phyloP scores from a whole-genome alignment of 1,140 invertebrate species.

The Drosophila micromelanica region DNA sequence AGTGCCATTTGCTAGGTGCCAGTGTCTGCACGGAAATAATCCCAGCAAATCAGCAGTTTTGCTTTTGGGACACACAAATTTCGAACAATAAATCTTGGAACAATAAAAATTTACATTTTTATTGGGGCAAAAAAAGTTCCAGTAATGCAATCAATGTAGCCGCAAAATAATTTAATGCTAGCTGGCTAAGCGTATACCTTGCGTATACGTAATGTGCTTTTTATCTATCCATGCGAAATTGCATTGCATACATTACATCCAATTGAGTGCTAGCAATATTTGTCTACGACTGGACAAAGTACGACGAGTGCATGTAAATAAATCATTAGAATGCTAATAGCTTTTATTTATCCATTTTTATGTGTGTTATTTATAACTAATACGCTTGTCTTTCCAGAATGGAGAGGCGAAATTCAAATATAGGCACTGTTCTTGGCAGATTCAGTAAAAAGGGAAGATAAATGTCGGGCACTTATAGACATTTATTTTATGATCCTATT shows the following conservation, averaged over 20 bases:
- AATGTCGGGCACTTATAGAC: slow-evolving; percentile 1
- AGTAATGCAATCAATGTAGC: slow-evolving; percentile 52
- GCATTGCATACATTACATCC: slow-evolving; percentile 39
- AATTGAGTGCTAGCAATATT: slow-evolving; percentile 22
- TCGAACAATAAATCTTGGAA: slow-evolving; percentile 69
- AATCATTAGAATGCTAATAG: slow-evolving; percentile 64
- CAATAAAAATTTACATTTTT: slow-evolving; percentile 79
- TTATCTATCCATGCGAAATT: slow-evolving; percentile 39
- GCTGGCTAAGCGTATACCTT: slow-evolving; percentile 34
- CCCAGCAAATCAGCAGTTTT: slow-evolving; percentile 72
- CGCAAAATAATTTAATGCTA: slow-evolving; percentile 33
- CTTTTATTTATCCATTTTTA: slow-evolving; percentile 38
- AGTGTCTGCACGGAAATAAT: slow-evolving; percentile 32
- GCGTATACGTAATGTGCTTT: slow-evolving; percentile 37
- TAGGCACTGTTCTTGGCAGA: slow-evolving; percentile 5
- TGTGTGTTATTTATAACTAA: slow-evolving; percentile 10
- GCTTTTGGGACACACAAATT: slow-evolving; percentile 29
- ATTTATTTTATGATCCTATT: slow-evolving; percentile 3
- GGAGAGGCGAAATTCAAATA: neutral
- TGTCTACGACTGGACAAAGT: neutral
- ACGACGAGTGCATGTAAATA: slow-evolving; percentile 41
- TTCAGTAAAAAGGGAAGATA: neutral
- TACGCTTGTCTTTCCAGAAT: neutral
- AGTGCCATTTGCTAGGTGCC: slow-evolving; percentile 41
- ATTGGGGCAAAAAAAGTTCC: slow-evolving; percentile 39